Evolutionary conservation across 2,797 vertebrate genomes (phyloP).

Genomic region (Fistularia tabacaria): DNA sequence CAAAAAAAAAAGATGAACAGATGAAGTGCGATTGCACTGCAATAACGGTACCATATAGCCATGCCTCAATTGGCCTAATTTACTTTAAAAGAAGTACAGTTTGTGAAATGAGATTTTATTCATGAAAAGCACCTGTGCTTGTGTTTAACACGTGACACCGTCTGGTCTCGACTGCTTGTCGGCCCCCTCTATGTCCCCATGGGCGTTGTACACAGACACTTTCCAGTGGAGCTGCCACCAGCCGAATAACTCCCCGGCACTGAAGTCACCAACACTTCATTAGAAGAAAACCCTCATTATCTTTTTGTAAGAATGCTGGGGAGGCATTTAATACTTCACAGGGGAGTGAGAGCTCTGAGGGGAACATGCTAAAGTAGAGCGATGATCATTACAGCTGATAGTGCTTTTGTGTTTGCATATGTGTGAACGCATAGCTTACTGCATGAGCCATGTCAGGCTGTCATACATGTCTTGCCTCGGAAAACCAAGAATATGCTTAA

Average conservation of each 20-base stretch:
- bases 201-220: slow-evolving; percentile 32
- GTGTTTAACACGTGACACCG: slow-evolving; percentile 28
- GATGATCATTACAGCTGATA: slow-evolving; percentile 21
- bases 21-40: background rate
- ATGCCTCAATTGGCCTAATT: background rate
- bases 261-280: slow-evolving; percentile 36
- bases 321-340: slow-evolving; percentile 36
- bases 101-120: slow-evolving; percentile 12
- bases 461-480: background rate
- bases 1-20: slow-evolving; percentile 5
- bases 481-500: slow-evolving; percentile 51
- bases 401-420: background rate
- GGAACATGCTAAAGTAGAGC: slow-evolving; percentile 2
- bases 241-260: slow-evolving; percentile 44
- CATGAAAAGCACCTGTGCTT: slow-evolving; percentile 23
- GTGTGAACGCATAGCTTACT: background rate
- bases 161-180: slow-evolving; percentile 33
- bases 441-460: slow-evolving; percentile 20
- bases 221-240: slow-evolving; percentile 34
- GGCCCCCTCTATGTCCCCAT: slow-evolving; percentile 41
- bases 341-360: slow-evolving; percentile 9
- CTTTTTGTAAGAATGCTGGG: slow-evolving; percentile 24
- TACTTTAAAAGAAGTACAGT: slow-evolving; percentile 6
- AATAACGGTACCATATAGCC: background rate
- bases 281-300: slow-evolving; percentile 49